phyloP scores from a whole-genome alignment of 2,888 invertebrate genomes.

The Nymphalis polychloros region DNA sequence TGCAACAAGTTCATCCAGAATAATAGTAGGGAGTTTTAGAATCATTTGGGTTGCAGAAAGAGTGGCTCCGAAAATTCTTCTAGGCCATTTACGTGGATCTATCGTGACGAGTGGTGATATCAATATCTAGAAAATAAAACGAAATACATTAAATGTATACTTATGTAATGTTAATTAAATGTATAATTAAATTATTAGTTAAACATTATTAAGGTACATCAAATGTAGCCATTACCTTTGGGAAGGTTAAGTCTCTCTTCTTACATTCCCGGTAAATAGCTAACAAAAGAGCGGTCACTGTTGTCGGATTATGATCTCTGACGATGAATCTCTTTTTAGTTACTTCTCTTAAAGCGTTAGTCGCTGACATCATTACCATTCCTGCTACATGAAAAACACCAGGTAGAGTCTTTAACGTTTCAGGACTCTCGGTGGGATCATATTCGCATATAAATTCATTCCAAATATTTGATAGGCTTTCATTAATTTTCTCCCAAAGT shows the following conservation, averaged over 20 bases:
- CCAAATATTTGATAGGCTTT: constrained; percentile 88
- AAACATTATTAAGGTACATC: neutral
- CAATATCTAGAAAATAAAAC: constrained; percentile 57
- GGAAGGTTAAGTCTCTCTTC: constrained; percentile 66
- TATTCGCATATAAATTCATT: constrained; percentile 90
- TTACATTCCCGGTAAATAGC: constrained; percentile 67
- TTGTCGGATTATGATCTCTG: constrained; percentile 59
- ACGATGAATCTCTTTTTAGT: constrained; percentile 74
- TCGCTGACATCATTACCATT: constrained; percentile 83
- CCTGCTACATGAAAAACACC: constrained; percentile 83
- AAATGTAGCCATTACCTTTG: constrained; percentile 54
- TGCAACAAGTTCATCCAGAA: constrained; percentile 64
- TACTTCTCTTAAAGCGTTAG: constrained; percentile 84
- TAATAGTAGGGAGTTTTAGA: constrained; percentile 57
- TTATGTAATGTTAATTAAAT: too few species aligned
- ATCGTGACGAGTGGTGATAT: constrained; percentile 69
- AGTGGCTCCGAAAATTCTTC: constrained; percentile 50
- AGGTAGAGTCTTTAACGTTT: constrained; percentile 82
- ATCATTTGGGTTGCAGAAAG: constrained; percentile 50
- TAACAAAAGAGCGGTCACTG: constrained; percentile 69
- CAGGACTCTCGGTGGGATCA: constrained; percentile 88
- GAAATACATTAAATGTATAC: neutral
- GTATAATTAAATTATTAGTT: neutral
- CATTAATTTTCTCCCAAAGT: constrained; percentile 85
- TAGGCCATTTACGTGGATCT: constrained; percentile 74